Evolutionary conservation across 2,113 vertebrate species (phyloP), one percentile per base, ranked within the genome.

Genomic region (Blennius ocellaris): DNA sequence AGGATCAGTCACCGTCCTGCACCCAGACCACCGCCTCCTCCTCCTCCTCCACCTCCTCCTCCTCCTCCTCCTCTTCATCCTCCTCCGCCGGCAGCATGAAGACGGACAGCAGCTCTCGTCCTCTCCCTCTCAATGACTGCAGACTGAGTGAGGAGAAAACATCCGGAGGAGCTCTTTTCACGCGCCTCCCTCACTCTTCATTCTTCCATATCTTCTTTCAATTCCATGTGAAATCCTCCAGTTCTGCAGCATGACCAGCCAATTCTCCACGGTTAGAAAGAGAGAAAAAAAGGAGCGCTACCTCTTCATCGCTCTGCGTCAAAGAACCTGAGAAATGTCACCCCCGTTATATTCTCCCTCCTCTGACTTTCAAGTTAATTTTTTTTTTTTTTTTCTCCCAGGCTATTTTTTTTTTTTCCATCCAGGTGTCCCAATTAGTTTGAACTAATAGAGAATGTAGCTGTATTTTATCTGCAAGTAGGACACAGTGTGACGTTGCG

Each of bases 271-370:
- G 36, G 21, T 2, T 30, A 30, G 21, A 30, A 30, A n/a, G n/a
- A n/a, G 11, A 57, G 11, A 68, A 69, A 48, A 74, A 11, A 57
- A 17, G 60, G 65, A 57, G 73, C 37, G 45, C 39, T 37, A 39
- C n/a, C 50, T 72, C 55, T 81, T 76, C 77, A 77, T 82, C 66
- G 30, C 48, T 73, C 50, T 41, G 40, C 21, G 21, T 45, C 50
- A 61, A 40, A 37, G 17, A 66, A 56, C 30, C 43, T 55, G n/a
- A 55, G 40, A 74, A 69, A 67, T 78, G 68, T 81, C 67, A 76
- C 43, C 12, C 12, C 39, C 51, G 15, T 53, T 43, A 68, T 65
- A 6, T 14, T 1, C 48, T 38, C 36, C 37, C n/a, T 48, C 8
- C 6, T 41, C 2, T 40, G 16, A 1, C n/a, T 81, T 67, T 77